Base-by-base conservation (phyloP, 2,797 vertebrate genomes). In the Phalloptychus januarius region DNA sequence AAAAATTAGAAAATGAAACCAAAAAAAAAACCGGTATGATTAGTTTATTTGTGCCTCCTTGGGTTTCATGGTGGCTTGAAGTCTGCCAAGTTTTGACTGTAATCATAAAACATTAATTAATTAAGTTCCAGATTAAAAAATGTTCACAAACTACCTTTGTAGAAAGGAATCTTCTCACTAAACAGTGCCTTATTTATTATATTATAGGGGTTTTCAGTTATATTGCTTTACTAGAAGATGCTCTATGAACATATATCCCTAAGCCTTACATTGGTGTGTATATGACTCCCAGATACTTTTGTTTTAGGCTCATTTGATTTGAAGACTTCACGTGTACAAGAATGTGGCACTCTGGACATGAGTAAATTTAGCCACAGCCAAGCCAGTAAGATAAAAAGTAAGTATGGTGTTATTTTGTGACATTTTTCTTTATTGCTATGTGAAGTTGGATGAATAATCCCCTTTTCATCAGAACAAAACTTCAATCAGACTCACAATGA, bases 341-440 rank as follows among this genome's bases (percentile, higher is more conserved):
- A 94, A 81, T 93, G 90, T 33, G 88, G 88, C 1, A 90, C 89
- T 82, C 79, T 95, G 76, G 94, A 95, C 76, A 88, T 94, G 88
- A 93, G 84, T 79, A 95, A 95, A 92, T 94, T 90, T 88, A 88
- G 87, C 65, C 87, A 91, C 84, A 92, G 88, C 83, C 94, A 92
- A 81, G 82, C 84, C 71, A 91, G 85, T 82, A 95, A 93, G 82
- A 89, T 91, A 58, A 94, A 94, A 92, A 90, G 94, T 94, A 91
- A 91, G 94, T 67, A 80, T 48, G 1, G 6, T 8, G 78, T 71
- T 61, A 42, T 72, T 65, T n/a, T 6, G 2, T 50, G 31, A 12
- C 18, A 2, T n/a, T 61, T 78, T 74, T 46, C 0, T 46, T 61
- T 45, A 4, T 61, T 45, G 10, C 23, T 50, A 15, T 72, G 10